These are phyloP conservation scores for Seira ritae DNA, from an alignment of 2,888 invertebrate genomes.

Conservation along the genomic window DNA sequence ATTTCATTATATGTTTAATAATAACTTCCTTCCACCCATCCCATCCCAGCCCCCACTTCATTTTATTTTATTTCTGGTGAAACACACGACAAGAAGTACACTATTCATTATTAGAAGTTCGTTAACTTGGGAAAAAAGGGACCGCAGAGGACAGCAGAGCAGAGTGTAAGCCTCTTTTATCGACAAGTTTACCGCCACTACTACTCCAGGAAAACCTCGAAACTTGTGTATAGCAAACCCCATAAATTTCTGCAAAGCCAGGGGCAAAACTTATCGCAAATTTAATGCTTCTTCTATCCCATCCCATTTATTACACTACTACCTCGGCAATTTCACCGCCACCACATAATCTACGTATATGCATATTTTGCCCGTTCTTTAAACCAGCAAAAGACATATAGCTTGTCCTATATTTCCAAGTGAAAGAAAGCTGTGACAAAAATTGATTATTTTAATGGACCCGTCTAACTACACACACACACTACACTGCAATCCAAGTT, in stretches of 20 bases:
- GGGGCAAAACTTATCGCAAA: conserved; percentile 2
- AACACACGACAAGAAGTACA: neutral
- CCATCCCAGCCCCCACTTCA: neutral
- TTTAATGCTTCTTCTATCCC: neutral
- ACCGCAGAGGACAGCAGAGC: neutral
- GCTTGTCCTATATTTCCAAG: neutral
- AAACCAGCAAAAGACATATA: conserved; percentile 28
- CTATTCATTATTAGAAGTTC: conserved; percentile 3
- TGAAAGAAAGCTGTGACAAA: conserved; percentile 70
- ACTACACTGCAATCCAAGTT: conserved; percentile 30
- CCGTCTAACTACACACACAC: conserved; percentile 55
- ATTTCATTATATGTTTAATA: conserved; percentile 1
- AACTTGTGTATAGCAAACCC: neutral
- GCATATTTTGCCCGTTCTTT: neutral
- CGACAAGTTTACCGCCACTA: neutral
- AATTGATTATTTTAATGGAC: conserved; percentile 69
- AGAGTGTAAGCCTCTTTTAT: neutral
- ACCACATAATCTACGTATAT: neutral
- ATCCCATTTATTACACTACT: neutral
- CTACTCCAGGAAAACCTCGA: neutral
- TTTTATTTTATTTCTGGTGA: neutral
- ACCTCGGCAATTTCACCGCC: neutral
- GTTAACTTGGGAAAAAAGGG: neutral
- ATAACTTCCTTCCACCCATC: neutral
- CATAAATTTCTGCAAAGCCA: conserved; percentile 7